Base-by-base conservation (phyloP, 2,797 vertebrate genomes). In the Acanthis flammea region DNA sequence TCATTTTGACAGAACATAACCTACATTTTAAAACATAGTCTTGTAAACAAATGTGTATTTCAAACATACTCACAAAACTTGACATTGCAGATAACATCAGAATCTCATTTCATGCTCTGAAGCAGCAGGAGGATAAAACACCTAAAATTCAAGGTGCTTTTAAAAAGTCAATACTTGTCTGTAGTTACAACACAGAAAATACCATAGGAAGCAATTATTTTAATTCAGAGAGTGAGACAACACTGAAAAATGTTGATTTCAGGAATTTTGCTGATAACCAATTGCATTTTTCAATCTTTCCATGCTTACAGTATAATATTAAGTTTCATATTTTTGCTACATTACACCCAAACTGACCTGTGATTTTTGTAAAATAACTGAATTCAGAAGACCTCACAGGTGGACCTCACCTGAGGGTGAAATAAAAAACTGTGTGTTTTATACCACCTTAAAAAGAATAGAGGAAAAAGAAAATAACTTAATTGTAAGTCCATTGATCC, bases 11-110 rank as follows among this genome's bases (percentile, higher is more conserved):
- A 28, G 55, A 90, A 88, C 51, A 55, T 87, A 93, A 30, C 22
- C 19, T 94, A 35, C 24, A 12, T 78, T 86, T 92, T 90, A 66
- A 86, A 74, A 42, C 58, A 25, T 4, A 53, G 51, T 78, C 63
- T 48, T 94, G 90, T 97, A 88, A 90, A 91, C 92, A 92, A 77
- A 87, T 86, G 54, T 67, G 42, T 88, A 35, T 93, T 88, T 93
- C 84, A 85, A 57, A 73, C 5, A 2, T 57, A 45, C 25, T 72
- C 2, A 0, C 39, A 68, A 74, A 41, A 33, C 53, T 63, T 73
- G 44, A 30, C 68, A 44, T 76, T 86, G 33, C 22, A 33, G 22
- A 27, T 74, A 78, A 86, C 21, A 74, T 88, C 48, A 81, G 31
- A 76, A 63, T 78, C 61, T 83, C 23, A 22, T 78, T 92, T 87